Base-by-base conservation (phyloP, 2,113 vertebrate species). In the Gymnogyps californianus region DNA sequence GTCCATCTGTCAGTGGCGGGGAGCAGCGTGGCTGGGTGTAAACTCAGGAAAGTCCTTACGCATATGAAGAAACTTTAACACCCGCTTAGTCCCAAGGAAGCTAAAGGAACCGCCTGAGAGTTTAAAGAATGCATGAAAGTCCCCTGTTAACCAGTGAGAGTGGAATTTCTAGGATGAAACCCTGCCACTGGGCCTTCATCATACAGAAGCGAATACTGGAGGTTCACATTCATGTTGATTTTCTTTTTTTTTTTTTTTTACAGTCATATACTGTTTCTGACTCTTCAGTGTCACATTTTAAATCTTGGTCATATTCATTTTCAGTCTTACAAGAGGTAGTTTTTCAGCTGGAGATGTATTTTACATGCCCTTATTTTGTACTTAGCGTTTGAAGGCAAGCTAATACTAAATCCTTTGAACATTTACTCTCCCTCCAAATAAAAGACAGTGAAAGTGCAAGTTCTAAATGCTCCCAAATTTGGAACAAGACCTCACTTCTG, bases 1-100 rank as follows among this genome's bases (percentile, higher is more conserved):
- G 19, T 40, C 28, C 0, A 0, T 8, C 18, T 62, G 51, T 31
- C 46, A 28, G 58, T 15, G 31, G 17, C 1, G 20, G 31, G 19
- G 25, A 66, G 26, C 26, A 61, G 57, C 14, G 12, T 20, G 54
- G 13, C 16, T 76, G 4, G 0, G 13, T 3, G 0, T 34, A 75
- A 75, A 90, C 9, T 62, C 7, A 7, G 52, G n/a, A 4, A 79
- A 44, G n/a, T 24, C 31, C 24, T 92, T 55, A 42, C 0, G 0
- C 2, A 2, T 42, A 13, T 18, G 34, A 49, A 79, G 42, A 66
- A 88, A 31, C 13, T 44, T 86, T 16, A 78, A 64, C 31, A 75
- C 11, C n/a, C 76, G 16, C 16, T 51, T 69, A 65, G 15, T 82
- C n/a, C 14, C 32, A 59, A 51, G 10, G 8, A 76, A 55, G 32